Evolutionary conservation across 2,888 invertebrate species (phyloP), one percentile per base, ranked within the genome.

Genomic region (Tetheella fluctuosa): DNA sequence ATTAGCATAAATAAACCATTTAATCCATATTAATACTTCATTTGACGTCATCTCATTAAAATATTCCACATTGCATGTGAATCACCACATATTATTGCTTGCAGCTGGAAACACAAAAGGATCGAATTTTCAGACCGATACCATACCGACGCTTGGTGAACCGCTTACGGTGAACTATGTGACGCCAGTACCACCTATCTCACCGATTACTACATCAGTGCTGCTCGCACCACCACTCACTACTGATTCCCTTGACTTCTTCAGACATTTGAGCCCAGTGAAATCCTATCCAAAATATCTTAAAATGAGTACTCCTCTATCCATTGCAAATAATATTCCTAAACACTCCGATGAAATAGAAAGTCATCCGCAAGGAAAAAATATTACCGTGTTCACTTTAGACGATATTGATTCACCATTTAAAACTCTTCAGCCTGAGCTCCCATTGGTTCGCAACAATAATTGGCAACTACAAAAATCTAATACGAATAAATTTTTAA

Each of bases 81-180:
- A 80, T 84, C 76, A 84, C 64, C 65, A 75, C 65, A 75, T 81
- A 80, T 89, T 89, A 84, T 88, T 90, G 80, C 86, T 91, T 91
- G 70, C 91, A 91, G 90, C 85, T 79, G 86, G 78, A 81, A 80
- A 76, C 69, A 67, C 64, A 62, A 79, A 83, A 68, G 83, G 79
- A 77, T 75, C 80, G 61, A 74, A 71, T 70, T 76, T 74, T 71
- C 73, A 80, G 67, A 71, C 76, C 73, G 76, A 81, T 78, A 74
- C 65, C 68, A 79, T 83, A 73, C 77, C 82, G 66, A 76, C 66
- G 66, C 64, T 76, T 58, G 76, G 73, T 68, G 77, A 79, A 70
- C 54, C 67, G 30, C 23, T 12, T 54, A 64, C 70, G 64, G 59
- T 77, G 64, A 86, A 83, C 71, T 88, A 83, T 78, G 86, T 88